Conservation (phyloP, 2,888 invertebrate genomes). For the Callyntrura guangdongensis region DNA sequence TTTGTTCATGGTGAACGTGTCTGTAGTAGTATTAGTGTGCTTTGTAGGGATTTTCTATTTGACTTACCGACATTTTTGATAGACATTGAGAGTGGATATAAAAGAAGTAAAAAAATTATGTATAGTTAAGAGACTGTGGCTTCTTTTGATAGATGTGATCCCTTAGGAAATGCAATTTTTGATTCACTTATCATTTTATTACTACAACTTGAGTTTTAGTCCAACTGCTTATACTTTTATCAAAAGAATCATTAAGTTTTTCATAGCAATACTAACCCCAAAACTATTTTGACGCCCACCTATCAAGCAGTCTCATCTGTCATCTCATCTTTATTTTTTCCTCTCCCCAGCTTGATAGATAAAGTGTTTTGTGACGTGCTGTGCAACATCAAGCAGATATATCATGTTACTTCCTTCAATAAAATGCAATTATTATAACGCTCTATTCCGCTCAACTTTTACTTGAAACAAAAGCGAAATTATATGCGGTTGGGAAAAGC, state of each 20-base stretch:
- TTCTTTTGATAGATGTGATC: conserved; percentile 56
- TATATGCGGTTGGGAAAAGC: conserved; percentile 50
- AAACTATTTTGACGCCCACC: conserved; percentile 75
- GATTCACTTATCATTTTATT: conserved; percentile 54
- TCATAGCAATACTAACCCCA: conserved; percentile 73
- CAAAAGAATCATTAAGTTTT: conserved; percentile 65
- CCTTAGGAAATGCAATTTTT: conserved; percentile 53
- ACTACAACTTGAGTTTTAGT: not conserved
- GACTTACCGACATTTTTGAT: conserved; percentile 63
- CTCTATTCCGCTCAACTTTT: conserved; percentile 21
- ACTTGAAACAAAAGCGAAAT: conserved; percentile 70
- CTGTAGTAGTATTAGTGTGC: conserved; percentile 35
- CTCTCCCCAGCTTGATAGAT: conserved; percentile 32
- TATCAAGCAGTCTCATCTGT: conserved; percentile 72
- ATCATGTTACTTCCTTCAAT: not conserved
- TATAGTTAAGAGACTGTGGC: conserved; percentile 65
- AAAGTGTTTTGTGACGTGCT: conserved; percentile 35
- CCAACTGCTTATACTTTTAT: not conserved
- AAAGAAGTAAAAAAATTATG: conserved; percentile 50
- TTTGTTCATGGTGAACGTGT: conserved; percentile 61
- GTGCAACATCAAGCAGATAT: conserved; percentile 30
- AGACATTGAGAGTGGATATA: conserved; percentile 55
- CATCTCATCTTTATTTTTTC: conserved; percentile 65
- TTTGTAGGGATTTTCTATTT: conserved; percentile 62
- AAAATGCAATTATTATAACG: not conserved